Base-by-base conservation (phyloP, 92 coral and sea anemone genomes). In the Pocillopora grandis region DNA sequence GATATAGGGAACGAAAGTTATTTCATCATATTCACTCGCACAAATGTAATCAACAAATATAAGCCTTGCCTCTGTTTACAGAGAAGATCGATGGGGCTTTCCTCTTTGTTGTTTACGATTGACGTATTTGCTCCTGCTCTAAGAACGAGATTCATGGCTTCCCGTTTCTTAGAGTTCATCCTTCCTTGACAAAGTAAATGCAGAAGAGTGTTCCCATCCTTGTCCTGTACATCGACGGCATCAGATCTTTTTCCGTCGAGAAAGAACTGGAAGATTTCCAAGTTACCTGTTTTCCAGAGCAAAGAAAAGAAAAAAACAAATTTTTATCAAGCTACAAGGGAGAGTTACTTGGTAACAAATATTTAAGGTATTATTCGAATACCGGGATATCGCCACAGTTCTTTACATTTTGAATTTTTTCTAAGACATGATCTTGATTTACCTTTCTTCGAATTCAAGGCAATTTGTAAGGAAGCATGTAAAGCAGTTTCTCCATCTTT, bases 61-160 rank as follows among this genome's bases (percentile, higher is more conserved):
- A 13, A 31, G 36, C 14, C 18, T 70, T 9, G 14, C 74, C 74
- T 36, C 9, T 16, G 18, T 1, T 70, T 17, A 10, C 27, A n/a
- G 17, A 70, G 62, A 64, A 62, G 19, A 9, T 90, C 93, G 31
- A 79, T 61, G 8, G 93, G 81, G 12, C 42, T 55, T 60, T 88
- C 80, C 21, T 69, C 80, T 35, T 80, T 11, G 49, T 76, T 88
- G 77, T 84, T 88, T 19, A 56, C 61, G 48, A 90, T 58, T 10
- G 20, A 71, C 20, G 93, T 89, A 49, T 90, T 90, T 14, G 88
- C 82, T 27, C 82, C 86, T 58, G 85, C 88, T 10, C 76, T 66
- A 15, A 78, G 84, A 21, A 90, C 78, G 19, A 85, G 70, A 12
- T 33, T 76, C 18, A 90, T 62, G 62, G 86, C 91, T 23, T 76